Percentiles rank a stretch among this genome's conserved stretches.
phyloP scores from a whole-genome alignment of 1,140 invertebrate species.

The Mercenaria mercenaria region DNA sequence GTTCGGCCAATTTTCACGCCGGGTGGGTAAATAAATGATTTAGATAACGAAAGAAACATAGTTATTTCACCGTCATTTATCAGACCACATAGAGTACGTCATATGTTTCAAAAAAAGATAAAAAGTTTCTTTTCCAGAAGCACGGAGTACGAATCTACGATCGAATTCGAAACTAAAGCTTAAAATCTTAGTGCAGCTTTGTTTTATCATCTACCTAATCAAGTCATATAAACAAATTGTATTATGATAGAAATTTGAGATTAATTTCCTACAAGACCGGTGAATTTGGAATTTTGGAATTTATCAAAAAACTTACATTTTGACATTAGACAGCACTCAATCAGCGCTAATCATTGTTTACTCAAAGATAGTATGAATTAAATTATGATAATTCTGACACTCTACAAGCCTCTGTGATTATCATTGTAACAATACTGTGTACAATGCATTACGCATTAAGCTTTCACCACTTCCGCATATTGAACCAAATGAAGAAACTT shows the following conservation, averaged over 20 bases:
- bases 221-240: slow-evolving; percentile 43
- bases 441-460: no score
- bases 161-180: slow-evolving; percentile 36
- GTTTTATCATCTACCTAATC: slow-evolving; percentile 28
- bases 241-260: slow-evolving; percentile 28
- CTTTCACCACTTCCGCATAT: no score
- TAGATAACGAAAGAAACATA: slow-evolving; percentile 14
- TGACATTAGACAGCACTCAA: background rate
- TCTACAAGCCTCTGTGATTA: background rate
- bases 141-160: slow-evolving; percentile 26
- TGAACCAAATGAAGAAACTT: no score
- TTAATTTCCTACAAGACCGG: background rate
- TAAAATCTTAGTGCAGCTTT: slow-evolving; percentile 29
- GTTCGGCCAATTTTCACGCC: slow-evolving; percentile 43
- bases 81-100: slow-evolving; percentile 17
- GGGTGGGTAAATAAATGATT: slow-evolving; percentile 30
- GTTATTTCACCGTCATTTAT: slow-evolving; percentile 39
- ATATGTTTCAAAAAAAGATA: slow-evolving; percentile 47
- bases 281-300: background rate
- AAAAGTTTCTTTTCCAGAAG: slow-evolving; percentile 28
- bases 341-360: background rate
- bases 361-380: slow-evolving; percentile 1
- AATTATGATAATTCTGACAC: background rate
- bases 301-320: slow-evolving; percentile 6
- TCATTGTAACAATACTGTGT: no score